These are phyloP conservation scores for Corythoichthys haematopterus DNA, from an alignment of 2,113 vertebrate species.

Conservation along the genomic window DNA sequence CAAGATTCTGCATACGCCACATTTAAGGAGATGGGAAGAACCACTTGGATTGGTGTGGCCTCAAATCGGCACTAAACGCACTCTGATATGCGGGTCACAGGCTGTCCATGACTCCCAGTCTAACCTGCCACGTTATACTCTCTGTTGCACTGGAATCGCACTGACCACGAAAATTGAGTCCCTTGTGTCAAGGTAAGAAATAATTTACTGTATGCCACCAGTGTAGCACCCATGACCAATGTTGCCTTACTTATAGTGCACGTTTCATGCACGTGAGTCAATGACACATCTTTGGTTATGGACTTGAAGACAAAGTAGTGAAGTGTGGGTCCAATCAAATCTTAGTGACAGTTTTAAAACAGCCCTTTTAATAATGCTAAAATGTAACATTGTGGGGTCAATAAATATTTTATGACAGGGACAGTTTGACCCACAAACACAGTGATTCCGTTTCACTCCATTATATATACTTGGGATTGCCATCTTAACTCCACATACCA, in stretches of 20 bases:
- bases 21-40: neutral
- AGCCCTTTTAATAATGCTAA: neutral
- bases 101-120: neutral
- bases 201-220: neutral
- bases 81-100: no score
- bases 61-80: no score
- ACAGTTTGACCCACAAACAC: neutral
- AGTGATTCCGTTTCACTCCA: neutral
- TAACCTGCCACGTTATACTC: neutral
- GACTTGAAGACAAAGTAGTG: neutral
- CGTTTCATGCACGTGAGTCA: neutral
- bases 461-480: neutral
- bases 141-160: neutral
- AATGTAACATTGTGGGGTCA: neutral
- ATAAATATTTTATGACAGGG: neutral
- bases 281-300: neutral
- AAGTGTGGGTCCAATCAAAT: neutral
- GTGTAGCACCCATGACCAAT: neutral
- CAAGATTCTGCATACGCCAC: neutral
- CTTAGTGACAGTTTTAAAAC: neutral
- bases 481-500: neutral
- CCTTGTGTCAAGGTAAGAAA: neutral
- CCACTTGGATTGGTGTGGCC: neutral
- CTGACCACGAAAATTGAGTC: neutral
- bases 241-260: neutral